Evolutionary conservation across 2,113 vertebrate genomes (phyloP), one percentile per base, ranked within the genome.

Genomic region (mouse (Mus musculus)): DNA sequence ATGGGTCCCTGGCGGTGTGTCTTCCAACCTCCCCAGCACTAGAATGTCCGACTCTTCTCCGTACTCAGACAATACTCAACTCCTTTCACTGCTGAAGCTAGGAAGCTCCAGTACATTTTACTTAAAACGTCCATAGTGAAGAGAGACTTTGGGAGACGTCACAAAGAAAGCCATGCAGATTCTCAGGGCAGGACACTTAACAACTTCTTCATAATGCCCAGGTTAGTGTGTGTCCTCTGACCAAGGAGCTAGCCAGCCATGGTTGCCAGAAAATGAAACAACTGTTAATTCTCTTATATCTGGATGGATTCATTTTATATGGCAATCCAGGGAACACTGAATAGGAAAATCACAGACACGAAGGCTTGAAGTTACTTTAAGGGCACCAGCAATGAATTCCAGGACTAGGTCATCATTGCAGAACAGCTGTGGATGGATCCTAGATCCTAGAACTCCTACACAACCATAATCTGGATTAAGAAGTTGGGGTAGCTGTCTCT

Each of bases 181-280:
- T 73, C 49, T 92, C 71, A 33, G 26, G 6, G 46, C 19, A 30
- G 22, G 49, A 73, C 3, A 49, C 19, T 80, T 61, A 42, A 46
- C 71, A 92, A 54, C 54, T 73, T 36, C 69, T 33, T 78, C 13
- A 80, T 61, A 94, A 94, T 86, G 56, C 65, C 81, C 49, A 17
- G 3, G 42, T 87, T 65, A 91, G 54, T 69, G 22, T 14, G 8
- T 39, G 10, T 30, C 26, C 24, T 94, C 82, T 82, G 30, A 89
- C 73, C 33, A 49, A 91, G 59, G 42, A 80, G n/a, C 26, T 73
- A 33, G 28, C 54, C n/a, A 46, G 65, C 24, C 6, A 3, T 17
- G 26, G 26, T 24, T 39, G 22, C 82, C 71, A 67, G 39, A 84
- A 93, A 96, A 76, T 72, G 46, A 95, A 95, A 92, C 24, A 65